These are phyloP conservation scores for Pelvicachromis taeniatus DNA, from an alignment of 2,113 vertebrate species.

Conservation along the genomic window DNA sequence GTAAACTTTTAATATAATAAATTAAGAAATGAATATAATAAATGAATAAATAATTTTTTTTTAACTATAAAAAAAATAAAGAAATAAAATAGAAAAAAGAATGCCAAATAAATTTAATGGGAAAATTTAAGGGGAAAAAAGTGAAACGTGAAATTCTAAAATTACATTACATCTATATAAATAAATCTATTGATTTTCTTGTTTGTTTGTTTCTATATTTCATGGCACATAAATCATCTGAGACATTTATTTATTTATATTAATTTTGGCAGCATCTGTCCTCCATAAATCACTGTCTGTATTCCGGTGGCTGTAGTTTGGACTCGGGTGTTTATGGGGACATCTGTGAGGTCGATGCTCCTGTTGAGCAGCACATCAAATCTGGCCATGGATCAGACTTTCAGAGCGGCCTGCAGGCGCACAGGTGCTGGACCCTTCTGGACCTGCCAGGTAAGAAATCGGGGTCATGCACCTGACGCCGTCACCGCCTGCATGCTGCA, in stretches of 20 bases:
- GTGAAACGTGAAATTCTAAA: background rate
- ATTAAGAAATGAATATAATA: background rate
- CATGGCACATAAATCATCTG: background rate
- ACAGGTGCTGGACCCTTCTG: conserved; percentile 38
- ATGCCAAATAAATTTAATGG: too few relatives aligned
- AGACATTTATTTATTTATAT: background rate
- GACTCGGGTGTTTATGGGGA: background rate
- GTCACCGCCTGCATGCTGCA: background rate
- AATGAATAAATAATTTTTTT: too few relatives aligned
- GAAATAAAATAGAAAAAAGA: too few relatives aligned
- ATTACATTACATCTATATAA: background rate
- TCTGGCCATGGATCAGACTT: background rate
- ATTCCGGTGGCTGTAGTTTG: background rate
- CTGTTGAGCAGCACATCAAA: background rate
- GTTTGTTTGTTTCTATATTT: background rate
- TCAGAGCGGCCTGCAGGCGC: background rate
- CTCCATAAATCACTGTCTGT: background rate
- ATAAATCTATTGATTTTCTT: background rate
- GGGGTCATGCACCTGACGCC: background rate
- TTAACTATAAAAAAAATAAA: background rate
- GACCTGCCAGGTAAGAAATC: background rate
- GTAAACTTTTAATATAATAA: background rate
- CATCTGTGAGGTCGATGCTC: background rate
- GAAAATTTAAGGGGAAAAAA: too few relatives aligned
- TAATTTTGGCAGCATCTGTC: background rate